Evolutionary conservation across 2,797 vertebrate species (phyloP).

Genomic region (Tapera naevia): DNA sequence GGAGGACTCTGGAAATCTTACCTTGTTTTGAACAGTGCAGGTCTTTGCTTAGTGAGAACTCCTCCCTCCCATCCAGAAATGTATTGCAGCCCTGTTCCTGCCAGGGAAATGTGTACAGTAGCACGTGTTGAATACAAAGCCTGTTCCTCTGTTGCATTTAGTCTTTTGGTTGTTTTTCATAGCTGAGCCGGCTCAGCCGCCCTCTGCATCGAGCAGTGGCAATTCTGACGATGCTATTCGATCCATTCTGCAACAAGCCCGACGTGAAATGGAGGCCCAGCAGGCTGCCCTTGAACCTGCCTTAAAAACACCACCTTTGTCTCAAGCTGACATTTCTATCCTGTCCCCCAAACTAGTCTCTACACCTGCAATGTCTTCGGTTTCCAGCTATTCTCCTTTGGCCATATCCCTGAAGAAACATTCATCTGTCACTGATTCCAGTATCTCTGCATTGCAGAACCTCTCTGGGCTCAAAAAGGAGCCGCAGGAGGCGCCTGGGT

Average conservation of each 20-base stretch:
- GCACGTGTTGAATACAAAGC: constrained; percentile 47
- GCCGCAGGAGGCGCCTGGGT: constrained; percentile 76
- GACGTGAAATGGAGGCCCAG: constrained; percentile 96
- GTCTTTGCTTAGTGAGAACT: neutral
- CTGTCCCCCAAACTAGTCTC: constrained; percentile 84
- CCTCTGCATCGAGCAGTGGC: constrained; percentile 83
- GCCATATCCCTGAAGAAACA: constrained; percentile 92
- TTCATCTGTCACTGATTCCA: constrained; percentile 83
- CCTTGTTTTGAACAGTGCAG: neutral
- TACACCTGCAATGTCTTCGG: constrained; percentile 77
- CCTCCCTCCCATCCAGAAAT: constrained; percentile 20
- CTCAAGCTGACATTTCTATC: constrained; percentile 83
- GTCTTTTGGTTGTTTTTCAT: constrained; percentile 66
- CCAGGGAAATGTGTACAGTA: constrained; percentile 37
- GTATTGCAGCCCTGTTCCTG: neutral
- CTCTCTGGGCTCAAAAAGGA: constrained; percentile 85
- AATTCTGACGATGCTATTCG: constrained; percentile 93
- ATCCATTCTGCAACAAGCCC: constrained; percentile 94
- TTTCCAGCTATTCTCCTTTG: constrained; percentile 87
- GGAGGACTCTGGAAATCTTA: constrained; percentile 29
- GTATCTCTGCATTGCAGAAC: constrained; percentile 77
- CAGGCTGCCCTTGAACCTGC: constrained; percentile 90
- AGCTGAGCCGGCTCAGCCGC: constrained; percentile 88
- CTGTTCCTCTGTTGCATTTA: constrained; percentile 66
- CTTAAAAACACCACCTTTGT: constrained; percentile 86